A percentile compares a stretch with the other conserved stretches of the same genome.
Evolutionary conservation across 2,797 vertebrate species (phyloP).

Genomic region (Crenichthys baileyi): DNA sequence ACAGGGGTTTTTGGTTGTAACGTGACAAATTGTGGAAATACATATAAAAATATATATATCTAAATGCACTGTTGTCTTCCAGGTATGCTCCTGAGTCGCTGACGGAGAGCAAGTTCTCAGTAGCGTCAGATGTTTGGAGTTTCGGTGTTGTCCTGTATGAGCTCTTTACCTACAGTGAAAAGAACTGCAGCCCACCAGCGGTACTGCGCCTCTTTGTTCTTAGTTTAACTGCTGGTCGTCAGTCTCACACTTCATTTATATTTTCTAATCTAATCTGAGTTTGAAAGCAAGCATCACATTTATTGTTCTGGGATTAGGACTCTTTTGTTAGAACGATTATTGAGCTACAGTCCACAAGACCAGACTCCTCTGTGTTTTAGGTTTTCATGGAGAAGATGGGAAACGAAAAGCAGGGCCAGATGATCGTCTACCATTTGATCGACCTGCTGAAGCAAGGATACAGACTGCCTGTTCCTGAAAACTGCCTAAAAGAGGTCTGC

Average conservation of each 20-base stretch:
- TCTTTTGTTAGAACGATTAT: neutral
- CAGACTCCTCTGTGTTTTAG: slow-evolving; percentile 69
- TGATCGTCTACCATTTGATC: slow-evolving; percentile 97
- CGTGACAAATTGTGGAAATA: too few relatives aligned
- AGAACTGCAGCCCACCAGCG: slow-evolving; percentile 94
- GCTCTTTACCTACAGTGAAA: slow-evolving; percentile 96
- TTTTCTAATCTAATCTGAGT: neutral
- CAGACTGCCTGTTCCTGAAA: slow-evolving; percentile 87
- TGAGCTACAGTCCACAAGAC: neutral
- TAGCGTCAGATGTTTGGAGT: slow-evolving; percentile 97
- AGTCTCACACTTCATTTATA: neutral
- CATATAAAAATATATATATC: too few relatives aligned
- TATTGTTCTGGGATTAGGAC: neutral
- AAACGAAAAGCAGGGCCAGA: slow-evolving; percentile 97
- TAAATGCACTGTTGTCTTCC: slow-evolving; percentile 32
- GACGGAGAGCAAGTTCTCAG: slow-evolving; percentile 96
- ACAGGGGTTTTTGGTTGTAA: too few relatives aligned
- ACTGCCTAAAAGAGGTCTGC: slow-evolving; percentile 89
- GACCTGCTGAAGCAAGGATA: slow-evolving; percentile 90
- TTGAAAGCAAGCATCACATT: neutral
- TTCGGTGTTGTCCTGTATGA: slow-evolving; percentile 97
- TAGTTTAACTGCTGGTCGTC: neutral
- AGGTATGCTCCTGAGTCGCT: slow-evolving; percentile 98
- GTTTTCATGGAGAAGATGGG: slow-evolving; percentile 98
- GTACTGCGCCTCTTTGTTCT: slow-evolving; percentile 71